phyloP scores from a whole-genome alignment of 2,888 invertebrate species.

The Zelleria hepariella region DNA sequence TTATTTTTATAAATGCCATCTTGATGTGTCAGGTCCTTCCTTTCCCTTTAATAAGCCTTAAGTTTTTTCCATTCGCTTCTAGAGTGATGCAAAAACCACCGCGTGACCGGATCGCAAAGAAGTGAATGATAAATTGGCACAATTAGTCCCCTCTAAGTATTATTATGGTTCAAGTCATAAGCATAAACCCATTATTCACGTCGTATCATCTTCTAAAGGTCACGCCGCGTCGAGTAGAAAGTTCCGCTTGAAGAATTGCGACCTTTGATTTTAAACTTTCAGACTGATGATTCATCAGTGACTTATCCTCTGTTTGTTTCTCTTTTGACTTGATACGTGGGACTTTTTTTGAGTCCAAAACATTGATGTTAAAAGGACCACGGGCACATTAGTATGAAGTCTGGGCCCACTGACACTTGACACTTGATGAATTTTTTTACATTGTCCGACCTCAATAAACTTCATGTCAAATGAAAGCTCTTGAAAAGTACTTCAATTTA shows the following conservation, averaged over 20 bases:
- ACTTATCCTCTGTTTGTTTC: not conserved
- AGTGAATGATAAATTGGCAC: conserved; percentile 4
- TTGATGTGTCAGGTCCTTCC: not conserved
- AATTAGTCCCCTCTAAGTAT: not conserved
- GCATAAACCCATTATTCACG: not conserved
- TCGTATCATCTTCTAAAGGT: not conserved
- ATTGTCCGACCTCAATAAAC: too few species aligned
- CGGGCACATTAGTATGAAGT: too few species aligned
- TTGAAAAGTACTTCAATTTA: too few species aligned
- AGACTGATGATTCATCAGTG: not conserved
- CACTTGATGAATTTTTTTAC: too few species aligned
- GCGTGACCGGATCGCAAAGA: not conserved
- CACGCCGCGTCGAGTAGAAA: not conserved
- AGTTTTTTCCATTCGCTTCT: not conserved
- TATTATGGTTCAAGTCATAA: not conserved
- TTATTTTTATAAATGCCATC: not conserved
- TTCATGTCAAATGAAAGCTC: too few species aligned
- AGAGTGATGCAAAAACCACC: not conserved
- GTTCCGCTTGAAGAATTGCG: not conserved
- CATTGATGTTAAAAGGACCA: too few species aligned
- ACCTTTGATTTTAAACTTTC: too few species aligned
- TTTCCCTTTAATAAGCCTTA: not conserved
- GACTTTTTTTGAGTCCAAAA: too few species aligned
- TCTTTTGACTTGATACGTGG: too few species aligned
- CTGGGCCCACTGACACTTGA: too few species aligned